phyloP scores from a whole-genome alignment of 2,797 vertebrate species.

The Gila robusta region DNA sequence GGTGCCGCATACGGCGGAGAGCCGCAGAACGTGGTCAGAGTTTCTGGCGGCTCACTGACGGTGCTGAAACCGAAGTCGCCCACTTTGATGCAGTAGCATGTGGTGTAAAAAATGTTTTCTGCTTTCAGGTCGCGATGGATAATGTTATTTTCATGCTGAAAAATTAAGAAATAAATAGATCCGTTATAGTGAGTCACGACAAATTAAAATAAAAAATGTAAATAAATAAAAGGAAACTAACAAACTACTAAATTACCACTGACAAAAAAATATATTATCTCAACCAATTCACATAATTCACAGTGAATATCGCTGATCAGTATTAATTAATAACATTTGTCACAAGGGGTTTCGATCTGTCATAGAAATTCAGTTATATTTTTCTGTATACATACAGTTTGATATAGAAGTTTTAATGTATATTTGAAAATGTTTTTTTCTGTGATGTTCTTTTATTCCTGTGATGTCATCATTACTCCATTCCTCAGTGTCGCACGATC shows the following conservation, averaged over 20 bases:
- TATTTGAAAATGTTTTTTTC: too few species aligned
- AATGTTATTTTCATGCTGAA: conserved; percentile 82
- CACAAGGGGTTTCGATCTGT: not conserved
- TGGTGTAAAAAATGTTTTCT: conserved; percentile 84
- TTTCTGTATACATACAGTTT: too few species aligned
- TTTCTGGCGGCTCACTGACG: conserved; percentile 64
- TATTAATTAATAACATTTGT: not conserved
- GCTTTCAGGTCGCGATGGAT: conserved; percentile 84
- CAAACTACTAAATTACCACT: not conserved
- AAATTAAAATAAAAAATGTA: not conserved
- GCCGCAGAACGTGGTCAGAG: conserved; percentile 80
- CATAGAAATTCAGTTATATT: too few species aligned
- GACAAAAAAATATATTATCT: not conserved
- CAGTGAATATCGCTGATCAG: not conserved
- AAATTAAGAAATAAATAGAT: conserved; percentile 18
- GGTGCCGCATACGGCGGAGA: conserved; percentile 83
- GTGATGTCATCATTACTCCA: not conserved
- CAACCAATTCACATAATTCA: not conserved
- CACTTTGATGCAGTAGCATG: conserved; percentile 80
- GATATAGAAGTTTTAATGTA: too few species aligned
- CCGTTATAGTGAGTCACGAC: not conserved
- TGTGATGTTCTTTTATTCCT: too few species aligned
- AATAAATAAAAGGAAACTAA: not conserved
- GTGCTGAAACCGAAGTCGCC: conserved; percentile 85
- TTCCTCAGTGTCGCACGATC: not conserved